Percentiles rank a stretch among this genome's conserved stretches.
Evolutionary conservation across 2,797 vertebrate genomes (phyloP).

Genomic region (Lycodopsis pacificus): DNA sequence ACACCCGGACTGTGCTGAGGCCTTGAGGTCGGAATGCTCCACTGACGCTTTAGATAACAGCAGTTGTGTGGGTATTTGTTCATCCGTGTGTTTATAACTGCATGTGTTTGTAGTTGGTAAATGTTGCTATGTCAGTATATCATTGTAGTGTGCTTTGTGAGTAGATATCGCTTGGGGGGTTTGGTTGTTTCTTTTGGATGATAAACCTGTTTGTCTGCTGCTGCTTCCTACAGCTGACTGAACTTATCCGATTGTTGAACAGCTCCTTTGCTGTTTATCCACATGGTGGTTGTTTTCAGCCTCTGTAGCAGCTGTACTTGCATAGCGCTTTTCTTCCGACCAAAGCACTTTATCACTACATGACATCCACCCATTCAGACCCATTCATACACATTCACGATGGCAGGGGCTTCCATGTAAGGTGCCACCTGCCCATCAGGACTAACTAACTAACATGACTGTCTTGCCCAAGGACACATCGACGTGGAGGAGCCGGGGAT

Average conservation of each 20-base stretch:
- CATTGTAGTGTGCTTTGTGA: background rate
- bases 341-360: too few relatives aligned
- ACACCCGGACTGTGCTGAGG: slow-evolving; percentile 16
- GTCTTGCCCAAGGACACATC: too few relatives aligned
- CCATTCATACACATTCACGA: too few relatives aligned
- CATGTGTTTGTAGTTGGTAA: background rate
- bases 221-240: background rate
- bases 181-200: background rate
- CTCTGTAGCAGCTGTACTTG: too few relatives aligned
- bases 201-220: background rate
- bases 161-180: background rate
- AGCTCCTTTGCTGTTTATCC: background rate
- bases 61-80: slow-evolving; percentile 11
- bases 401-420: too few relatives aligned
- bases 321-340: too few relatives aligned
- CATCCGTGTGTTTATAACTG: slow-evolving; percentile 1
- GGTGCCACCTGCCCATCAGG: too few relatives aligned
- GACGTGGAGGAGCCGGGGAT: too few relatives aligned
- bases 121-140: background rate
- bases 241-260: background rate
- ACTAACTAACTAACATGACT: too few relatives aligned
- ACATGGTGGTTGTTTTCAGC: too few relatives aligned
- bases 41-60: slow-evolving; percentile 42
- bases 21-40: slow-evolving; percentile 55
- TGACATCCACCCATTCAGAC: too few relatives aligned